A percentile compares a stretch with the other conserved stretches of the same genome.
phyloP scores from a whole-genome alignment of 2,797 vertebrate species.

The Gastrophryne carolinensis region DNA sequence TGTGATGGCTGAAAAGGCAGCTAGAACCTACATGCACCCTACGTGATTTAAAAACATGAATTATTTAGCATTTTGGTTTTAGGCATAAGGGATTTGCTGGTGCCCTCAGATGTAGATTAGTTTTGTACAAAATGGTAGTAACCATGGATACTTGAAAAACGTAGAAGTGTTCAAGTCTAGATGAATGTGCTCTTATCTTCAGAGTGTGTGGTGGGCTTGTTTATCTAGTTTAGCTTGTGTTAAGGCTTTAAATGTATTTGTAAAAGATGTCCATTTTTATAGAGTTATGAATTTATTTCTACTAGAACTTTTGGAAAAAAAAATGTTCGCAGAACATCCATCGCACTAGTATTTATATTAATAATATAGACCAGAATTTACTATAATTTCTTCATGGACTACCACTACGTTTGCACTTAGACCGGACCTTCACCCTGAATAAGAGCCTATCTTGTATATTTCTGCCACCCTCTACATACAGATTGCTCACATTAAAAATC shows the following conservation, averaged over 20 bases:
- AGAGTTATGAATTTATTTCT: too few relatives aligned
- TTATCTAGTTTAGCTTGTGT: slow-evolving; percentile 35
- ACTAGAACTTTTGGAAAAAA: too few relatives aligned
- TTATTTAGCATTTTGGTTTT: slow-evolving; percentile 38
- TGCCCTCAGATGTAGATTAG: slow-evolving; percentile 20
- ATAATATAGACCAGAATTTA: too few relatives aligned
- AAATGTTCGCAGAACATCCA: too few relatives aligned
- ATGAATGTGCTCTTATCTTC: slow-evolving; percentile 25
- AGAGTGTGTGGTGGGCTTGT: not conserved
- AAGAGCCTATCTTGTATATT: too few relatives aligned
- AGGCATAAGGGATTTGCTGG: slow-evolving; percentile 24
- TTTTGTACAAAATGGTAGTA: slow-evolving; percentile 24
- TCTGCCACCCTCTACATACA: too few relatives aligned
- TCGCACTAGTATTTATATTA: too few relatives aligned
- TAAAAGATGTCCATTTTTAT: too few relatives aligned
- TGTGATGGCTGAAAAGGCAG: not conserved
- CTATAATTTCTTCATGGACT: too few relatives aligned
- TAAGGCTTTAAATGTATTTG: slow-evolving; percentile 20
- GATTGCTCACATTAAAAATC: too few relatives aligned
- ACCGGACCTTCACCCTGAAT: too few relatives aligned
- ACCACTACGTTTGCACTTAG: too few relatives aligned
- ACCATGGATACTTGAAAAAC: slow-evolving; percentile 38
- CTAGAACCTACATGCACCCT: not conserved
- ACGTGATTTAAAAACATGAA: slow-evolving; percentile 25
- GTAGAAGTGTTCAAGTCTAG: not conserved